Percentiles rank a stretch among this genome's conserved stretches.
Evolutionary conservation across 2,113 vertebrate species (phyloP).

Genomic region (Sorex araneus): DNA sequence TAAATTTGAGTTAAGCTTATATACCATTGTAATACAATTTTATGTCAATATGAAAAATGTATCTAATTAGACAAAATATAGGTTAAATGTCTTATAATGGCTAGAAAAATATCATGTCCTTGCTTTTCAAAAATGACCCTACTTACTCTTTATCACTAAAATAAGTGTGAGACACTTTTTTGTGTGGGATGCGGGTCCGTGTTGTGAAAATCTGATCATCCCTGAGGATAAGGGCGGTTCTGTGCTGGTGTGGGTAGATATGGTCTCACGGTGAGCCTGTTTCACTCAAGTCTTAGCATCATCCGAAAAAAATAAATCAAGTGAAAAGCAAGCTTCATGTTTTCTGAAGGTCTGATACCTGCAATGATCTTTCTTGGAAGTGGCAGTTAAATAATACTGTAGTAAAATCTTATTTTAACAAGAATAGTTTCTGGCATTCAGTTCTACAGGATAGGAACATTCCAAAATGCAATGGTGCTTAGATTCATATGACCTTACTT

Average conservation of each 20-base stretch:
- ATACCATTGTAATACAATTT: slow-evolving; percentile 84
- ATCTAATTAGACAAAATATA: slow-evolving; percentile 75
- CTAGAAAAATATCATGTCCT: slow-evolving; percentile 47
- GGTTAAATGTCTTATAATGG: slow-evolving; percentile 79
- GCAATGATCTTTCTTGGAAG: slow-evolving; percentile 32
- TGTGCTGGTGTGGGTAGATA: neutral
- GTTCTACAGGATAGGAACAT: slow-evolving; percentile 1
- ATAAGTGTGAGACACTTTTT: neutral
- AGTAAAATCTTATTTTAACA: slow-evolving; percentile 10
- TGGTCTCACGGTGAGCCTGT: neutral
- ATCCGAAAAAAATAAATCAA: neutral
- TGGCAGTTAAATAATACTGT: neutral
- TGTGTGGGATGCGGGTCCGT: neutral
- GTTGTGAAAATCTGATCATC: neutral
- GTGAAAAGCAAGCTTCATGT: neutral
- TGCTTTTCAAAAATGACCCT: slow-evolving; percentile 5
- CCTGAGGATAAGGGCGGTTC: neutral
- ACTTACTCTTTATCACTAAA: neutral
- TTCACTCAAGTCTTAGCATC: slow-evolving; percentile 14
- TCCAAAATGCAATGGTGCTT: slow-evolving; percentile 47
- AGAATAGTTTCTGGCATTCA: slow-evolving; percentile 59
- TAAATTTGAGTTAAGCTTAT: slow-evolving; percentile 86
- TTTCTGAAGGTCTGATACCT: slow-evolving; percentile 20
- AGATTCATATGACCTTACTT: slow-evolving; percentile 3
- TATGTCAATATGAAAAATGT: slow-evolving; percentile 76